These are phyloP conservation scores for Myopa testacea DNA, from an alignment of 2,888 invertebrate species.

Conservation along the genomic window DNA sequence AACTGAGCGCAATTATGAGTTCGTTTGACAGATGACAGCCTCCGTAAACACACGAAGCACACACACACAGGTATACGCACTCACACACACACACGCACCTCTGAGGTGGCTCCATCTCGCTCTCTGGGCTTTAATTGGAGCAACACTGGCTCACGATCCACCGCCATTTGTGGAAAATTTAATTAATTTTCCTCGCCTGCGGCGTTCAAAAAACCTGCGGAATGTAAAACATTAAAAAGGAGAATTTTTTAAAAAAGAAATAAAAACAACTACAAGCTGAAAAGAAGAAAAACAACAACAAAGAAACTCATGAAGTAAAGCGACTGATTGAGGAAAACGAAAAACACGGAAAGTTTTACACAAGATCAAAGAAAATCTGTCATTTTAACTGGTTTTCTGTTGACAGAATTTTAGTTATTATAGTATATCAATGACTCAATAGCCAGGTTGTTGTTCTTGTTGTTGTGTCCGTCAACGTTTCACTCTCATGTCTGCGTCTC, in stretches of 20 bases:
- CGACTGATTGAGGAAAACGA: background rate
- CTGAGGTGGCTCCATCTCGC: background rate
- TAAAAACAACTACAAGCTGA: background rate
- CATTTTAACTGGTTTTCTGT: no score
- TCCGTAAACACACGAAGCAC: conserved; percentile 28
- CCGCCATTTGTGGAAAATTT: conserved; percentile 38
- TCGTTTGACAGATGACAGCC: conserved; percentile 37
- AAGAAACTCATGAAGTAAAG: background rate
- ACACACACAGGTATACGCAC: background rate
- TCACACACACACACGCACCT: background rate
- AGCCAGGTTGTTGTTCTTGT: no score
- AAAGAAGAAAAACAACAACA: background rate
- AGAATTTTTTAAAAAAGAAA: background rate
- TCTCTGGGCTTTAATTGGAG: conserved; percentile 11
- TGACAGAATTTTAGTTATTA: no score
- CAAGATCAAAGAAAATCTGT: background rate
- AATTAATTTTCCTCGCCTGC: conserved; percentile 35
- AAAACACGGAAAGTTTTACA: background rate
- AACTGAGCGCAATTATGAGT: conserved; percentile 35
- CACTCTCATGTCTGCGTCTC: no score
- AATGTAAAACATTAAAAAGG: conserved; percentile 23
- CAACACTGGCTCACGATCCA: conserved; percentile 7
- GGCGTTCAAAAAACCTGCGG: conserved; percentile 7
- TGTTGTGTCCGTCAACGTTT: no score
- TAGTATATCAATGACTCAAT: no score